phyloP scores from a whole-genome alignment of 2,888 invertebrate species.

The Limnephilus auricula region DNA sequence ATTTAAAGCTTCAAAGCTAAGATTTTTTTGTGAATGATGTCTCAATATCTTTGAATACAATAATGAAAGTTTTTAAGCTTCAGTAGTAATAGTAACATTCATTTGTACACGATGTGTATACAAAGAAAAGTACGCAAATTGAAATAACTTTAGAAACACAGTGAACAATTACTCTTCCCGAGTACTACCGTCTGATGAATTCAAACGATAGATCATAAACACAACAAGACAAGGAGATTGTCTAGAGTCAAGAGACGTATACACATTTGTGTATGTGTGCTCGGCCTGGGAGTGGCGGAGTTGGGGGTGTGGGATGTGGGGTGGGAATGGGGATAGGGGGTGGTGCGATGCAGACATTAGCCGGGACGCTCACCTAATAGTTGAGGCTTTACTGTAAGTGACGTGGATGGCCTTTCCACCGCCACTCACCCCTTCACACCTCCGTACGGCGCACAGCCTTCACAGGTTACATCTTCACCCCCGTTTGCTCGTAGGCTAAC shows the following conservation, averaged over 20 bases:
- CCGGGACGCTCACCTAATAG: conserved; percentile 48
- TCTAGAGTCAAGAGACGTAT: not conserved
- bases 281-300: not conserved
- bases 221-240: conserved; percentile 2
- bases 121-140: not conserved
- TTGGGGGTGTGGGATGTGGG: not conserved
- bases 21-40: too few species aligned
- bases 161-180: not conserved
- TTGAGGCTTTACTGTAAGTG: conserved; percentile 59
- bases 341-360: conserved; percentile 16
- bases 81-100: not conserved
- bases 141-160: not conserved
- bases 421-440: conserved; percentile 42
- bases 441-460: conserved; percentile 1
- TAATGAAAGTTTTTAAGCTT: too few species aligned
- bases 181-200: not conserved
- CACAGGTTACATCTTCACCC: conserved; percentile 15
- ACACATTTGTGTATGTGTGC: not conserved
- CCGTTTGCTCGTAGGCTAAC: not conserved
- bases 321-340: not conserved
- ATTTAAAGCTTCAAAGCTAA: too few species aligned
- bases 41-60: too few species aligned
- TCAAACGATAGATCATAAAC: not conserved
- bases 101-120: not conserved
- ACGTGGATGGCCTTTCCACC: conserved; percentile 60